phyloP scores from a whole-genome alignment of 2,888 invertebrate species.

The Mechanitis messenoides region DNA sequence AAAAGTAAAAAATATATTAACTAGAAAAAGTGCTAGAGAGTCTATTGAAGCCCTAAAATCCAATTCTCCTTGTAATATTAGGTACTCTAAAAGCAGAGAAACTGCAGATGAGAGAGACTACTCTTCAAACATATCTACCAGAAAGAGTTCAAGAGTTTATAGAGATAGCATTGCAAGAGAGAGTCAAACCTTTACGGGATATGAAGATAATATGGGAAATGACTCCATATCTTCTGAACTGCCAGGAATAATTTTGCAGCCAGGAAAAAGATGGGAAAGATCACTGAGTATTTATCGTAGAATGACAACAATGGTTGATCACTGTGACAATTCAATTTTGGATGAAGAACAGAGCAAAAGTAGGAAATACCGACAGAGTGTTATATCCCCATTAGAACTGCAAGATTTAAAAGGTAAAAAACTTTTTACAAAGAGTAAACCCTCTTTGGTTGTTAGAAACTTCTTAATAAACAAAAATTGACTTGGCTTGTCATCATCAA shows the following conservation, averaged over 20 bases:
- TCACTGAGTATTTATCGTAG: constrained; percentile 78
- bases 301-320: constrained; percentile 61
- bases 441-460: background rate
- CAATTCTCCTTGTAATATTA: too few relatives aligned
- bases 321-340: constrained; percentile 56
- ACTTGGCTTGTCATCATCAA: constrained; percentile 54
- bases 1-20: too few relatives aligned
- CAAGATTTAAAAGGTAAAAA: constrained; percentile 44
- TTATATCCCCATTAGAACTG: constrained; percentile 70
- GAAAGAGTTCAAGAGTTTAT: constrained; percentile 34
- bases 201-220: constrained; percentile 19
- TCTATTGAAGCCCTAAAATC: too few relatives aligned
- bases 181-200: too few relatives aligned
- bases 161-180: constrained; percentile 27
- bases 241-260: constrained; percentile 69
- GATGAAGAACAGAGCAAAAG: constrained; percentile 68
- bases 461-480: constrained; percentile 27
- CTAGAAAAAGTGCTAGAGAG: too few relatives aligned
- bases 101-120: too few relatives aligned
- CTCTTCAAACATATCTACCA: constrained; percentile 19
- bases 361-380: constrained; percentile 74
- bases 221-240: constrained; percentile 37
- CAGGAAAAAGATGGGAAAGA: constrained; percentile 83
- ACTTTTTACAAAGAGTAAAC: background rate
- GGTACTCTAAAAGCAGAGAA: too few relatives aligned